These are phyloP conservation scores for Lota lota DNA, from an alignment of 2,113 vertebrate genomes.

Conservation along the genomic window DNA sequence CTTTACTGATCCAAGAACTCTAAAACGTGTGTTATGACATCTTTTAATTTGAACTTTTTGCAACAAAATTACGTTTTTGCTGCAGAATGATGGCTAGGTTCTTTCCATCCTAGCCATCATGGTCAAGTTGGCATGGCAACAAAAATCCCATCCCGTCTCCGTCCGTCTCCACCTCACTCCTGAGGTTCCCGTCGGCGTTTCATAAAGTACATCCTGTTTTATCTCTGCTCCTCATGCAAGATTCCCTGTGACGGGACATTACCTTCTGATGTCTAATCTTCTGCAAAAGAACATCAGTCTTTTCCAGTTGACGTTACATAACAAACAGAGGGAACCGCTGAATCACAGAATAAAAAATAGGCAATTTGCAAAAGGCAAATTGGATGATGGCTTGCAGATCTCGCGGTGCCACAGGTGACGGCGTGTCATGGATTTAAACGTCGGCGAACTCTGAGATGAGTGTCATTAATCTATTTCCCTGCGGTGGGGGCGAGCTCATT, in stretches of 20 bases:
- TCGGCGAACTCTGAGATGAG: slow-evolving; percentile 67
- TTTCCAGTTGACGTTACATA: slow-evolving; percentile 64
- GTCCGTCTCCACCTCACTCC: background rate
- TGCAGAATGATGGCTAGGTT: too few relatives aligned
- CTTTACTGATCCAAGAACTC: slow-evolving; percentile 33
- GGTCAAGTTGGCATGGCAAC: slow-evolving; percentile 28
- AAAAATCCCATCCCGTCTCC: slow-evolving; percentile 18
- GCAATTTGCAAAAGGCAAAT: slow-evolving; percentile 72
- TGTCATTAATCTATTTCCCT: slow-evolving; percentile 64
- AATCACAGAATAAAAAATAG: slow-evolving; percentile 59
- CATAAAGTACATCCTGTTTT: too few relatives aligned
- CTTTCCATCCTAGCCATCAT: too few relatives aligned
- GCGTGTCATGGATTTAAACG: slow-evolving; percentile 68
- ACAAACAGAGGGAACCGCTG: slow-evolving; percentile 54
- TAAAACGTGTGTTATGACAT: slow-evolving; percentile 33
- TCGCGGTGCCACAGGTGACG: slow-evolving; percentile 66
- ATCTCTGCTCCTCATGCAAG: slow-evolving; percentile 7
- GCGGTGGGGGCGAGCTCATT: slow-evolving; percentile 50
- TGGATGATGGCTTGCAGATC: slow-evolving; percentile 70
- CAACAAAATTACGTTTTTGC: slow-evolving; percentile 10
- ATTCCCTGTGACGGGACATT: slow-evolving; percentile 54
- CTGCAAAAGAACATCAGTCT: slow-evolving; percentile 63
- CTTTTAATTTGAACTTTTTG: slow-evolving; percentile 44
- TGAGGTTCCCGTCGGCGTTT: background rate
- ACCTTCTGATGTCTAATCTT: slow-evolving; percentile 63